These are phyloP conservation scores for Rynchops niger DNA, from an alignment of 2,113 vertebrate species.

Conservation along the genomic window DNA sequence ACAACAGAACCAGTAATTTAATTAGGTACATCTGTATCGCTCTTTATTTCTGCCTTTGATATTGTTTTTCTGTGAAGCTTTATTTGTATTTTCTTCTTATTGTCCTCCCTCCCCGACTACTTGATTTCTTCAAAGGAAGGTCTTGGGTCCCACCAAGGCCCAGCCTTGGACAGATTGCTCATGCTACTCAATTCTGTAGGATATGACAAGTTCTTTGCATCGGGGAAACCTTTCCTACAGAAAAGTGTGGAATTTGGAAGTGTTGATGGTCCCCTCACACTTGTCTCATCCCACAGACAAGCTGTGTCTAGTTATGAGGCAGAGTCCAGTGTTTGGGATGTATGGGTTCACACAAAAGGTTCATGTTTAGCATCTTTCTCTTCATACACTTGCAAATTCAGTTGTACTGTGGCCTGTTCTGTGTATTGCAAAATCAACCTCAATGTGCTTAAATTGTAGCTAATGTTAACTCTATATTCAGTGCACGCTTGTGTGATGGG, in stretches of 20 bases:
- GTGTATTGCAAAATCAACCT: neutral
- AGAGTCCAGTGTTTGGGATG: neutral
- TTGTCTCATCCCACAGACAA: neutral
- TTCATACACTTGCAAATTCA: neutral
- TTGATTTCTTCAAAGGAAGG: neutral
- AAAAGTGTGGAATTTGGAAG: neutral
- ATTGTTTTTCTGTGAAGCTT: neutral
- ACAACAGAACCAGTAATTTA: neutral
- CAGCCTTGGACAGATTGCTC: neutral
- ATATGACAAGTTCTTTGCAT: neutral
- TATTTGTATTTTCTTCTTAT: neutral
- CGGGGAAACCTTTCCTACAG: neutral
- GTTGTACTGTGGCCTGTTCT: neutral
- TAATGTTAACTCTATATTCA: neutral
- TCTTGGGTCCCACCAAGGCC: neutral
- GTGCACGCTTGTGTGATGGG: accelerated
- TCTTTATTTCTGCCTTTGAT: neutral
- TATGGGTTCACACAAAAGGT: neutral
- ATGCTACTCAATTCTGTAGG: neutral
- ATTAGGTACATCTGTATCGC: neutral
- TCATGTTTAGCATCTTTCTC: neutral
- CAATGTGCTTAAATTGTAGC: neutral
- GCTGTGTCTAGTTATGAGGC: neutral
- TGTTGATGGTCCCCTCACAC: neutral
- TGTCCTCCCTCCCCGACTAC: accelerated